Evolutionary conservation across 2,113 vertebrate genomes (phyloP).

Genomic region (Willisornis vidua): DNA sequence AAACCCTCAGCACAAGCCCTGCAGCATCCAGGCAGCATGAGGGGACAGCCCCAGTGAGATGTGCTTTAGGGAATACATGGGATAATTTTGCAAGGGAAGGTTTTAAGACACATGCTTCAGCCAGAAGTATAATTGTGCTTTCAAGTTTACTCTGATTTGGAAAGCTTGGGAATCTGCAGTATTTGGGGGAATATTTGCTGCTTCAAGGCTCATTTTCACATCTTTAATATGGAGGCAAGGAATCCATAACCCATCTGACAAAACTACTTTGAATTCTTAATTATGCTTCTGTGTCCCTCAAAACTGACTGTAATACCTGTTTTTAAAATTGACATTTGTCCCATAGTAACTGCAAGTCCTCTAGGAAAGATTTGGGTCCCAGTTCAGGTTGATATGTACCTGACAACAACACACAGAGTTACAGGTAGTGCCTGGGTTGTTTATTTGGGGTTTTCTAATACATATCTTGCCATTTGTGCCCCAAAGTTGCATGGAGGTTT

Average conservation of each 20-base stretch:
- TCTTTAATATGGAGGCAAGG: neutral
- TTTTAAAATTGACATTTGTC: neutral
- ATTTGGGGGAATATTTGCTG: neutral
- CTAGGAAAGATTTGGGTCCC: neutral
- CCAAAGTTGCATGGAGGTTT: neutral
- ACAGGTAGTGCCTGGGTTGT: neutral
- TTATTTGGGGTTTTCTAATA: neutral
- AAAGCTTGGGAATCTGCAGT: neutral
- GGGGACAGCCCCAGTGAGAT: neutral
- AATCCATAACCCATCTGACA: neutral
- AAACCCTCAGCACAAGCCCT: neutral
- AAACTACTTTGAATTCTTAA: neutral
- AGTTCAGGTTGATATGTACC: neutral
- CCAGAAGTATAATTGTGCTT: neutral
- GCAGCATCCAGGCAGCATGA: neutral
- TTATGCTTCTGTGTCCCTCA: neutral
- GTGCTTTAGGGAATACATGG: fast-evolving
- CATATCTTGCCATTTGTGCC: neutral
- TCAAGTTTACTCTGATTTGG: neutral
- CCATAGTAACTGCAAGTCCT: neutral
- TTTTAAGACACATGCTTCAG: neutral
- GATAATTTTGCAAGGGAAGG: neutral
- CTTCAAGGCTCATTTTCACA: neutral
- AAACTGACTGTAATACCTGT: neutral
- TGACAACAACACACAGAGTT: neutral